Percentiles rank a stretch among this genome's conserved stretches.
These are phyloP conservation scores for Pseudomugil tenellus DNA, from an alignment of 2,797 vertebrate species.

Conservation along the genomic window DNA sequence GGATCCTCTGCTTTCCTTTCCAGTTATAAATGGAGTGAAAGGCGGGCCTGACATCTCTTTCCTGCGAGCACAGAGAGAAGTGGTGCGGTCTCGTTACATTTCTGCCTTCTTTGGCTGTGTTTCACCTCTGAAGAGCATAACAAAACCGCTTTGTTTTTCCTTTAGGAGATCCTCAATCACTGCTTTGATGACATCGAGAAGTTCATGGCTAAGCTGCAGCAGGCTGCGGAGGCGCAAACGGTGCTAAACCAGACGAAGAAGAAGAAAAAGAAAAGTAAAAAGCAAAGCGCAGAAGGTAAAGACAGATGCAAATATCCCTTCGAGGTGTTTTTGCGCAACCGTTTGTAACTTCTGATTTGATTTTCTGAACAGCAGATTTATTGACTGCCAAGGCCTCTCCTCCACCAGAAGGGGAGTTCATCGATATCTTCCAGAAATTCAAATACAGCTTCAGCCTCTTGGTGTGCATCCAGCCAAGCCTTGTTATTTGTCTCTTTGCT, in stretches of 20 bases:
- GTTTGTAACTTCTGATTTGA: not conserved
- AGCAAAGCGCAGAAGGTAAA: slow-evolving; percentile 82
- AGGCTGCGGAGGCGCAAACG: slow-evolving; percentile 85
- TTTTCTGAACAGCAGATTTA: slow-evolving; percentile 77
- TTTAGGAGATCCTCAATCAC: slow-evolving; percentile 90
- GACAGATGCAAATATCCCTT: not conserved
- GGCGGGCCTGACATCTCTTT: slow-evolving; percentile 73
- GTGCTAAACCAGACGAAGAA: slow-evolving; percentile 87
- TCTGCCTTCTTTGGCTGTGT: not conserved
- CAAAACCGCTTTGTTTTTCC: slow-evolving; percentile 3
- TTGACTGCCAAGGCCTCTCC: slow-evolving; percentile 82
- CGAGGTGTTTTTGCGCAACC: not conserved
- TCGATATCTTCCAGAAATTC: slow-evolving; percentile 88
- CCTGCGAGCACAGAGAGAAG: slow-evolving; percentile 81
- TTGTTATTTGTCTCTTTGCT: not conserved
- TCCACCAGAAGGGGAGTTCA: slow-evolving; percentile 85
- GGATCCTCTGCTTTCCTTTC: slow-evolving; percentile 37
- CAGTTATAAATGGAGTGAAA: slow-evolving; percentile 66
- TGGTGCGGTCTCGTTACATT: slow-evolving; percentile 67
- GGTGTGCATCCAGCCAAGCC: slow-evolving; percentile 77
- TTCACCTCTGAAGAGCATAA: not conserved
- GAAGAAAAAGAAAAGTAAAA: slow-evolving; percentile 84
- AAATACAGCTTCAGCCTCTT: slow-evolving; percentile 91
- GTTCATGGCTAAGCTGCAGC: slow-evolving; percentile 88
- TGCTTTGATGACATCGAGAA: slow-evolving; percentile 90